A percentile compares a stretch with the other conserved stretches of the same genome.
These are phyloP conservation scores for Chesias legatella DNA, from an alignment of 2,888 invertebrate species.

Conservation along the genomic window DNA sequence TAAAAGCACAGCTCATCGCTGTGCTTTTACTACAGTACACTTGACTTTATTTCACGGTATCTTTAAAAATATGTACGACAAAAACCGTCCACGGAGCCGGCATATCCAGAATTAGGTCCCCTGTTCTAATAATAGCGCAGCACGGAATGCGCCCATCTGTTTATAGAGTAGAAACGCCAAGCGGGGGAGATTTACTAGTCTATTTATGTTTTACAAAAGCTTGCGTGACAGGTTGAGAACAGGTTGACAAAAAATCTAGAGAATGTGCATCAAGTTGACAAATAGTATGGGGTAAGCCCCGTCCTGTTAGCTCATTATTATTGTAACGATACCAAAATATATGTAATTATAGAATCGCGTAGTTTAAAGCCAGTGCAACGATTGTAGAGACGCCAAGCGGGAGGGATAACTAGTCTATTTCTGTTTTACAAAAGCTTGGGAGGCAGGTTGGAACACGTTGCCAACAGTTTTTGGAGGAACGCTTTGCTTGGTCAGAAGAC, in stretches of 20 bases:
- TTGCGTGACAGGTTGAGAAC: slow-evolving; percentile 51
- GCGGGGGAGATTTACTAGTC: slow-evolving; percentile 61
- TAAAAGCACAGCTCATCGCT: too few relatives aligned
- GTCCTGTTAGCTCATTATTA: too few relatives aligned
- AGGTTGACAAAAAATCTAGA: slow-evolving; percentile 50
- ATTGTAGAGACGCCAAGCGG: too few relatives aligned
- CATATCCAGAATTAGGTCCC: slow-evolving; percentile 64
- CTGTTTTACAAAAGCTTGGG: too few relatives aligned
- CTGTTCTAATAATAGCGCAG: slow-evolving; percentile 54
- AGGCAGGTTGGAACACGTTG: too few relatives aligned
- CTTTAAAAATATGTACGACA: slow-evolving; percentile 25
- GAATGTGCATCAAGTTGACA: slow-evolving; percentile 12
- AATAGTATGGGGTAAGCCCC: neutral
- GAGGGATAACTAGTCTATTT: too few relatives aligned
- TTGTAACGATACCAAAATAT: too few relatives aligned
- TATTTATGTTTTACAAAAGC: slow-evolving; percentile 40
- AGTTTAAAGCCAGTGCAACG: too few relatives aligned
- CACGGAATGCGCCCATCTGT: slow-evolving; percentile 70
- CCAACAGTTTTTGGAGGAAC: too few relatives aligned
- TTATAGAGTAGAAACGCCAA: slow-evolving; percentile 59
- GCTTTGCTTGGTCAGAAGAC: too few relatives aligned
- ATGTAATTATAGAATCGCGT: too few relatives aligned
- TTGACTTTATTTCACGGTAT: slow-evolving; percentile 11
- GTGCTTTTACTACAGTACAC: too few relatives aligned
- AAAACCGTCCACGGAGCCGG: slow-evolving; percentile 37